A percentile compares a stretch with the other conserved stretches of the same genome.
Evolutionary conservation across 2,888 invertebrate genomes (phyloP).

Genomic region (Cheilosia vulpina): DNA sequence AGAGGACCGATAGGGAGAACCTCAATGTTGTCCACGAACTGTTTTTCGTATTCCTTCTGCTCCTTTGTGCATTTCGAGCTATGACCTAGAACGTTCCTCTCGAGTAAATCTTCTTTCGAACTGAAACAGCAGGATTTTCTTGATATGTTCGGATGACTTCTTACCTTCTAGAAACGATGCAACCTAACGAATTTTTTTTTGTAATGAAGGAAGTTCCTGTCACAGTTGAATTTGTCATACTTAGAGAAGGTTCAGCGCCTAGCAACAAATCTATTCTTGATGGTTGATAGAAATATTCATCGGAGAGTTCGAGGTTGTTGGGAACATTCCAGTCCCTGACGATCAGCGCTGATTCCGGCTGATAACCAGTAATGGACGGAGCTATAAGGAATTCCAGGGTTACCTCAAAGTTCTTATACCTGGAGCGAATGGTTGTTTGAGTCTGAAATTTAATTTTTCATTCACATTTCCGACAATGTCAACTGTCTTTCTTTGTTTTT

Average conservation of each 20-base stretch:
- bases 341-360: constrained; percentile 10
- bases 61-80: constrained; percentile 30
- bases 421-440: constrained; percentile 21
- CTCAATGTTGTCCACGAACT: constrained; percentile 30
- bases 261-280: constrained; percentile 58
- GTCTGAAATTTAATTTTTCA: constrained; percentile 3
- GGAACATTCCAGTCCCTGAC: constrained; percentile 54
- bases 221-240: constrained; percentile 51
- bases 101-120: not conserved
- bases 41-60: constrained; percentile 44
- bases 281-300: constrained; percentile 39
- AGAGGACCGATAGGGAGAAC: constrained; percentile 34
- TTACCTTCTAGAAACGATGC: constrained; percentile 58
- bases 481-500: constrained; percentile 1
- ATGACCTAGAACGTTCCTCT: constrained; percentile 17
- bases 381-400: constrained; percentile 12
- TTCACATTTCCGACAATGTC: constrained; percentile 24
- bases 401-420: not conserved
- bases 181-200: constrained; percentile 70
- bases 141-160: no score
- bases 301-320: no score
- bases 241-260: constrained; percentile 45
- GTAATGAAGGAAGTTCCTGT: constrained; percentile 52
- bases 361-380: constrained; percentile 26
- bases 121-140: no score